phyloP scores from a whole-genome alignment of 2,888 invertebrate genomes.

The Phania funesta region DNA sequence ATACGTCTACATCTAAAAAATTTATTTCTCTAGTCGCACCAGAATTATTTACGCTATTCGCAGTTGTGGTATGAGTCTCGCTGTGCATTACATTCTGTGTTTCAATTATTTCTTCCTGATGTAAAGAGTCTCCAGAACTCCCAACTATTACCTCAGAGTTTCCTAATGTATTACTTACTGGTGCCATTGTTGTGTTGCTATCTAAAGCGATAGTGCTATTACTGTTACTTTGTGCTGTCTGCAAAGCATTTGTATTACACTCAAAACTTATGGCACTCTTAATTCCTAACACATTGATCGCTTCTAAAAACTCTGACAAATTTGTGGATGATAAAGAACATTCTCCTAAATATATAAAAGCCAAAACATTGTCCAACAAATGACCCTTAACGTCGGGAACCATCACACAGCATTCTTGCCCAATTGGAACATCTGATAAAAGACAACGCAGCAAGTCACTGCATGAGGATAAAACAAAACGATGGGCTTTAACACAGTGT shows the following conservation, averaged over 20 bases:
- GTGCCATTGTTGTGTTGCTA: slow-evolving; percentile 20
- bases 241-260: slow-evolving; percentile 73
- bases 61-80: slow-evolving; percentile 5
- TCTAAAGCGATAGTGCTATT: slow-evolving; percentile 20
- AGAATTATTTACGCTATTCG: slow-evolving; percentile 44
- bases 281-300: slow-evolving; percentile 78
- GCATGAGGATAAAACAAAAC: slow-evolving; percentile 78
- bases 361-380: slow-evolving; percentile 77
- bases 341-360: slow-evolving; percentile 79
- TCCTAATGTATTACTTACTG: not conserved
- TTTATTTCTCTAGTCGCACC: slow-evolving; percentile 72
- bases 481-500: slow-evolving; percentile 77
- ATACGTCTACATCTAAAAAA: slow-evolving; percentile 78
- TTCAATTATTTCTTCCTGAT: slow-evolving; percentile 75
- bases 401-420: slow-evolving; percentile 77
- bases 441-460: slow-evolving; percentile 78
- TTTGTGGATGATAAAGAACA: slow-evolving; percentile 76
- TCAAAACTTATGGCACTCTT: slow-evolving; percentile 80
- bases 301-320: slow-evolving; percentile 78
- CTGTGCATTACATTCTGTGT: slow-evolving; percentile 66
- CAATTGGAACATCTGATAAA: slow-evolving; percentile 75
- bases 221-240: slow-evolving; percentile 65
- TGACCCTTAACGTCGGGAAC: slow-evolving; percentile 78
- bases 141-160: slow-evolving; percentile 21
- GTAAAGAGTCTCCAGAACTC: not conserved